Conservation (phyloP, 2,113 vertebrate genomes). For the Ariopsis seemanni region DNA sequence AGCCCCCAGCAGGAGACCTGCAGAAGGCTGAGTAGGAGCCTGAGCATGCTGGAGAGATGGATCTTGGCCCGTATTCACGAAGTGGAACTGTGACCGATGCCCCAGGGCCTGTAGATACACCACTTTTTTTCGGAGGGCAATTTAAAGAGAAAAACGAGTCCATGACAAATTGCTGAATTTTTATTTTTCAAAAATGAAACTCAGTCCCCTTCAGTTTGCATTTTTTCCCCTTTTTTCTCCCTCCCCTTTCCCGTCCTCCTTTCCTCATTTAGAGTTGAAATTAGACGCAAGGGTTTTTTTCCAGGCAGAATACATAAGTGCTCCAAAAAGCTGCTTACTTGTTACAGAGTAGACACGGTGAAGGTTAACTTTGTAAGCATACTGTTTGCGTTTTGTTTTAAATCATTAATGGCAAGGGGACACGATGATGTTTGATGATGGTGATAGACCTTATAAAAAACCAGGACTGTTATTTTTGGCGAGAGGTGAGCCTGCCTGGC, state of each 20-base stretch:
- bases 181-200: conserved; percentile 63
- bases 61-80: conserved; percentile 64
- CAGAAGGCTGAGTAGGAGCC: conserved; percentile 81
- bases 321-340: conserved; percentile 63
- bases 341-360: conserved; percentile 63
- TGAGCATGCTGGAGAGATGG: conserved; percentile 58
- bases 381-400: conserved; percentile 69
- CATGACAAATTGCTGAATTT: conserved; percentile 72
- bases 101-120: conserved; percentile 70
- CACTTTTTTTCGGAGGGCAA: conserved; percentile 76
- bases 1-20: conserved; percentile 83
- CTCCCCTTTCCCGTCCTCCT: conserved; percentile 33
- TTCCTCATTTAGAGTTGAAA: conserved; percentile 64
- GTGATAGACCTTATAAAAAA: conserved; percentile 59
- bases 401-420: conserved; percentile 66
- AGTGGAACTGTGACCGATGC: conserved; percentile 77
- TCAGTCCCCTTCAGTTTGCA: conserved; percentile 60
- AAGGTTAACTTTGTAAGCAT: conserved; percentile 61
- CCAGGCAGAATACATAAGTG: conserved; percentile 61
- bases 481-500: conserved; percentile 57
- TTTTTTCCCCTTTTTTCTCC: conserved; percentile 48
- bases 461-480: conserved; percentile 56
- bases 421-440: conserved; percentile 60
- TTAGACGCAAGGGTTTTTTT: conserved; percentile 53
- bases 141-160: conserved; percentile 70